Conservation (phyloP, 1,140 invertebrate genomes). For the Patella vulgata region DNA sequence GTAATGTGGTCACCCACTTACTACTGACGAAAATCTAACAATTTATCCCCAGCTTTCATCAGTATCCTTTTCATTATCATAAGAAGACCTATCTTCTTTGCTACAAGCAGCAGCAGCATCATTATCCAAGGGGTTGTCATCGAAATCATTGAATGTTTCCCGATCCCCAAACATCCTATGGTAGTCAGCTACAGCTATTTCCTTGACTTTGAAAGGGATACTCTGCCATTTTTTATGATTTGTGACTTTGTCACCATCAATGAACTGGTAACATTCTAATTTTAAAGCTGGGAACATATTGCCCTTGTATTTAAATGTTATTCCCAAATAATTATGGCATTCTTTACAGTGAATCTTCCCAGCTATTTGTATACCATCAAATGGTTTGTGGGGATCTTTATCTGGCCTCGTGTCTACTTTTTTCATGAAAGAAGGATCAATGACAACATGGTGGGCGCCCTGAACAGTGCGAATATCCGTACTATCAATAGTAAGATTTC, state of each 20-base stretch:
- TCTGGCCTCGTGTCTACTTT: neutral
- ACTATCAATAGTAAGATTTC: neutral
- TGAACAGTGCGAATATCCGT: conserved; percentile 12
- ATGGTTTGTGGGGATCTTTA: neutral
- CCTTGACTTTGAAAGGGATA: no score
- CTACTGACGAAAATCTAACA: neutral
- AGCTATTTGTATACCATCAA: conserved; percentile 12
- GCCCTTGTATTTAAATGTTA: conserved; percentile 8
- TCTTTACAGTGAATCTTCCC: conserved; percentile 5
- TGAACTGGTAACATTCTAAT: no score
- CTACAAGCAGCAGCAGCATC: neutral
- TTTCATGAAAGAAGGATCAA: conserved; percentile 1
- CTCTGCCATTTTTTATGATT: no score
- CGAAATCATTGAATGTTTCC: no score
- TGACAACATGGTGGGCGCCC: conserved; percentile 10
- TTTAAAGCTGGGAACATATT: neutral
- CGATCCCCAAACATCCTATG: no score
- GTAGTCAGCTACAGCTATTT: no score
- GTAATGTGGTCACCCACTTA: neutral
- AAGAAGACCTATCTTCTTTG: neutral
- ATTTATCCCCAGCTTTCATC: neutral
- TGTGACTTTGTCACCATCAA: no score
- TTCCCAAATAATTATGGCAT: conserved; percentile 12
- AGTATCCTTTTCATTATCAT: neutral
- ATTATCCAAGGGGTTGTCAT: no score